Conservation (phyloP, 2,888 invertebrate species). For the Eurytoma adleriae region DNA sequence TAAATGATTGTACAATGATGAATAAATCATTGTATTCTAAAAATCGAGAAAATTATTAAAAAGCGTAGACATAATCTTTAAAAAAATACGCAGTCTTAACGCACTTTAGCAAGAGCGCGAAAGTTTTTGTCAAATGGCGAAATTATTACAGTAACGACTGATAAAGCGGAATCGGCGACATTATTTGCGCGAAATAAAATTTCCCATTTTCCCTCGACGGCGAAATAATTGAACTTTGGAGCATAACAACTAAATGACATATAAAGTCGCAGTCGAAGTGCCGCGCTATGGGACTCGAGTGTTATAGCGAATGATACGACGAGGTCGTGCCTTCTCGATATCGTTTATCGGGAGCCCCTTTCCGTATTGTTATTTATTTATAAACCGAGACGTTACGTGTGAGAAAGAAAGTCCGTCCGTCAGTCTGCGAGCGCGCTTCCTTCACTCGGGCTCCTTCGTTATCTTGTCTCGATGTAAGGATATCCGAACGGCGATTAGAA, state of each 20-base stretch:
- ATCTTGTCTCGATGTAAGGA: too few species aligned
- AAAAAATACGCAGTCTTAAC: too few species aligned
- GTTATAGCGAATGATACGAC: slow-evolving; percentile 55
- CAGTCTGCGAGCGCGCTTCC: background rate
- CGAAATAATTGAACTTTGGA: slow-evolving; percentile 35
- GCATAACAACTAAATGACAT: slow-evolving; percentile 11
- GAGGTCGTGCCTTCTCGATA: slow-evolving; percentile 68
- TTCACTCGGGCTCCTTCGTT: background rate
- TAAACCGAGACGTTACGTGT: slow-evolving; percentile 12
- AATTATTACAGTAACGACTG: too few species aligned
- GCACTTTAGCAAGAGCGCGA: too few species aligned
- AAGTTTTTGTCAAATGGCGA: too few species aligned
- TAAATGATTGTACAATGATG: too few species aligned
- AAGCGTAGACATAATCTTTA: too few species aligned
- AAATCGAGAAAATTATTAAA: too few species aligned
- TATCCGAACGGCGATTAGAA: too few species aligned
- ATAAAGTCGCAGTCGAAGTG: background rate
- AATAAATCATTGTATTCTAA: too few species aligned
- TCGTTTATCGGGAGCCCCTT: slow-evolving; percentile 63
- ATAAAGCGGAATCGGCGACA: too few species aligned
- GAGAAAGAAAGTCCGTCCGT: background rate
- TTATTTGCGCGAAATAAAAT: background rate
- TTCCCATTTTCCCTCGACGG: background rate
- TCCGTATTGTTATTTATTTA: slow-evolving; percentile 62
- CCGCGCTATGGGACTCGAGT: slow-evolving; percentile 45